Conservation (phyloP, 1,140 invertebrate genomes). For the Achatina immaculata region DNA sequence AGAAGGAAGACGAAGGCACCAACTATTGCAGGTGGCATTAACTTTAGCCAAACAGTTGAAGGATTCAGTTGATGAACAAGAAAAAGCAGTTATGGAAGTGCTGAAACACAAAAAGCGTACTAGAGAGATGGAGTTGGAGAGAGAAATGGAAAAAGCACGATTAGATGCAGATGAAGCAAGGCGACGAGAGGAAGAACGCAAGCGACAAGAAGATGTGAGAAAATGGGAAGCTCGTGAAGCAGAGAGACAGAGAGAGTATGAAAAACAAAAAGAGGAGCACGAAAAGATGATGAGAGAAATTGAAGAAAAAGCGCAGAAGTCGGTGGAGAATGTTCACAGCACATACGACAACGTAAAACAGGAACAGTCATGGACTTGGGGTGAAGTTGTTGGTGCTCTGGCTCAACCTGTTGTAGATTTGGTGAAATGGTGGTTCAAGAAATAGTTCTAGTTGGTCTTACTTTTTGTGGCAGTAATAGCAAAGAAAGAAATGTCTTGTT, state of each 20-base stretch:
- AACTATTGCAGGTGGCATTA: not conserved
- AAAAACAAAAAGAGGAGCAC: not conserved
- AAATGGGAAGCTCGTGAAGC: not conserved
- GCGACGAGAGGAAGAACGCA: not conserved
- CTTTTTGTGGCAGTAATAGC: too few relatives aligned
- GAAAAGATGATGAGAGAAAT: slow-evolving; percentile 4
- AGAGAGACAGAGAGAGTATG: not conserved
- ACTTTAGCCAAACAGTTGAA: not conserved
- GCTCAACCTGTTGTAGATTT: not conserved
- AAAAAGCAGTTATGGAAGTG: too few relatives aligned
- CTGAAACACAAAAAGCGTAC: too few relatives aligned
- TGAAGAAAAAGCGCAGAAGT: not conserved
- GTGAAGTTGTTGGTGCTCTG: not conserved
- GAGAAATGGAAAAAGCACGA: not conserved
- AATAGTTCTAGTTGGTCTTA: too few relatives aligned
- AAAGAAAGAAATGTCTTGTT: too few relatives aligned
- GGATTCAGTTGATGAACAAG: not conserved
- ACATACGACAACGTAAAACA: not conserved
- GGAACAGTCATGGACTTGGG: not conserved
- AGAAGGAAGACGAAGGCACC: not conserved
- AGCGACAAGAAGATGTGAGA: not conserved
- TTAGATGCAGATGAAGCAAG: not conserved
- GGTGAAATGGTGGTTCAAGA: not conserved
- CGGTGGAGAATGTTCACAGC: not conserved
- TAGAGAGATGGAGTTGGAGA: not conserved